phyloP scores from a whole-genome alignment of 2,888 invertebrate species.

The Ametastegia equiseti region DNA sequence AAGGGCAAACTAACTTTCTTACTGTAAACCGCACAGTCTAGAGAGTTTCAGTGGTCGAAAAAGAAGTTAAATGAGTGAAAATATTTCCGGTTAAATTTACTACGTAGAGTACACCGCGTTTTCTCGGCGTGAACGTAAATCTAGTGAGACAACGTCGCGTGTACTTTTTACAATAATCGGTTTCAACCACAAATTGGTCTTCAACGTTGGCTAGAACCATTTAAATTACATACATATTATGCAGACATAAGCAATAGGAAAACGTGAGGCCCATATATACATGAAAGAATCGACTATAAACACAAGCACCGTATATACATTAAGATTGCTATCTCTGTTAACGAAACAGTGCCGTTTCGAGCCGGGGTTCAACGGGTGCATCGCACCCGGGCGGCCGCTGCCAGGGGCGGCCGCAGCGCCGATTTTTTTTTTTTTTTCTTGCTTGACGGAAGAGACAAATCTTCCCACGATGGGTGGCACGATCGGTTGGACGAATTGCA shows the following conservation, averaged over 20 bases:
- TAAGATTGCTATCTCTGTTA: too few species aligned
- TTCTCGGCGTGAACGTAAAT: not conserved
- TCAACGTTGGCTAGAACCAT: not conserved
- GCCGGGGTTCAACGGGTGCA: too few species aligned
- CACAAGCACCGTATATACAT: too few species aligned
- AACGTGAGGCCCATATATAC: not conserved
- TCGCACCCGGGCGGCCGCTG: too few species aligned
- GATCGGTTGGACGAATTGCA: too few species aligned
- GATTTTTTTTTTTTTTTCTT: too few species aligned
- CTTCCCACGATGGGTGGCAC: too few species aligned
- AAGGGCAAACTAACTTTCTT: not conserved
- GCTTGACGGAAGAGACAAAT: too few species aligned
- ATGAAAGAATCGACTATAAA: too few species aligned
- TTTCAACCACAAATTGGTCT: conserved; percentile 8
- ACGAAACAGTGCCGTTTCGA: too few species aligned
- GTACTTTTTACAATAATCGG: not conserved
- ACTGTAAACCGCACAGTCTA: not conserved
- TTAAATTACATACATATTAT: not conserved
- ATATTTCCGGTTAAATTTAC: conserved; percentile 2
- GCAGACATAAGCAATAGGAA: not conserved
- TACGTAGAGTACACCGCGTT: not conserved
- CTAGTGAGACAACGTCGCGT: not conserved
- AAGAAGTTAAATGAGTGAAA: not conserved
- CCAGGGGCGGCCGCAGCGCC: too few species aligned
- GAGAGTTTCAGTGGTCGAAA: not conserved